These are phyloP conservation scores for Sycophila texana DNA, from an alignment of 2,888 invertebrate genomes.

Conservation along the genomic window DNA sequence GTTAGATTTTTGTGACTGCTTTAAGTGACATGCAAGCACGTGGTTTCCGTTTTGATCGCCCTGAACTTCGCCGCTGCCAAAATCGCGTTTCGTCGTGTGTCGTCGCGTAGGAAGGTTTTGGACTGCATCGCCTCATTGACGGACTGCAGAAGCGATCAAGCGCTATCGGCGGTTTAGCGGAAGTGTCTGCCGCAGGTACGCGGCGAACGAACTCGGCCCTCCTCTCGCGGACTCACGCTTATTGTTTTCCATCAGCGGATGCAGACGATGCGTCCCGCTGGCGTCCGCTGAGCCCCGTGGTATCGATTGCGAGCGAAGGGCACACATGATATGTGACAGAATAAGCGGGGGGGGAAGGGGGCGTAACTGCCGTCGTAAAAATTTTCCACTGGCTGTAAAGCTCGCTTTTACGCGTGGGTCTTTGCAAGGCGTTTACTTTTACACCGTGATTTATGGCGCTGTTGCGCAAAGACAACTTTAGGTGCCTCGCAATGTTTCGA, in stretches of 20 bases:
- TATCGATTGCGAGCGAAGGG: not conserved
- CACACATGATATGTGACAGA: not conserved
- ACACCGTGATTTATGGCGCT: conserved; percentile 16
- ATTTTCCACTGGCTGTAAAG: conserved; percentile 12
- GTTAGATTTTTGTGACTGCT: too few relatives aligned
- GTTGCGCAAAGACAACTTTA: not conserved
- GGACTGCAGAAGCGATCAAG: too few relatives aligned
- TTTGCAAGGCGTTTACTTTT: conserved; percentile 1
- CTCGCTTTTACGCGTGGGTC: not conserved
- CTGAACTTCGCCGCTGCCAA: too few relatives aligned
- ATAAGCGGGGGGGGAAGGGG: not conserved
- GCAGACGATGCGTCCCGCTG: too few relatives aligned
- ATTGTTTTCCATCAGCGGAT: not conserved
- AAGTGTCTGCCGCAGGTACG: not conserved
- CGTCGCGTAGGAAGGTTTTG: too few relatives aligned
- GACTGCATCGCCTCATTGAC: too few relatives aligned
- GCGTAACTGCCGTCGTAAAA: conserved; percentile 26
- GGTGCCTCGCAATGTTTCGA: not conserved
- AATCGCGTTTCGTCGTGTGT: too few relatives aligned
- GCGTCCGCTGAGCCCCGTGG: not conserved
- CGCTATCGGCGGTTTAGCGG: conserved; percentile 6
- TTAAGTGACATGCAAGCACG: too few relatives aligned
- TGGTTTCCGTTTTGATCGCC: too few relatives aligned
- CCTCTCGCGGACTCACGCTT: not conserved
- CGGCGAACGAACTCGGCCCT: too few relatives aligned